A percentile compares a stretch with the other conserved stretches of the same genome.
Conservation (phyloP, 2,113 vertebrate species). For the Scalopus aquaticus region DNA sequence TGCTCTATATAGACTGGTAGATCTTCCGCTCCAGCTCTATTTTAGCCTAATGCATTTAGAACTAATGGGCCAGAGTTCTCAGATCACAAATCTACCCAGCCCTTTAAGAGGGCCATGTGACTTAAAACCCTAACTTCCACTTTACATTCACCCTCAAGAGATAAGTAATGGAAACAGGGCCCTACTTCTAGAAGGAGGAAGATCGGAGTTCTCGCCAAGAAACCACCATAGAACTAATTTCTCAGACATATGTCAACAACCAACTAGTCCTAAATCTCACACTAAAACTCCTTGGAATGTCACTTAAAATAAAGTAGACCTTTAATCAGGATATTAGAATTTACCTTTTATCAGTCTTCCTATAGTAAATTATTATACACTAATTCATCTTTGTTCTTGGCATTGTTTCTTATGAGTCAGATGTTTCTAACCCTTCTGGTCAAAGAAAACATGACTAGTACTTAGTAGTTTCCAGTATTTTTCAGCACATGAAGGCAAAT, state of each 20-base stretch:
- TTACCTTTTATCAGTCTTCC: neutral
- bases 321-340: neutral
- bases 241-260: neutral
- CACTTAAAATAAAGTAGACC: neutral
- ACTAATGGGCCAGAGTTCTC: neutral
- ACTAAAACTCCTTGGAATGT: neutral
- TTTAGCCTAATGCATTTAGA: neutral
- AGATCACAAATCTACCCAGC: neutral
- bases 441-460: constrained; percentile 1
- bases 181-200: neutral
- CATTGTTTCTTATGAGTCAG: neutral
- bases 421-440: neutral
- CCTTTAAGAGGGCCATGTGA: neutral
- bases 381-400: neutral
- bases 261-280: neutral
- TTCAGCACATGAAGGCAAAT: neutral
- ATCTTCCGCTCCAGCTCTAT: neutral
- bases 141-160: neutral
- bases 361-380: neutral
- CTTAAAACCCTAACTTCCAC: neutral
- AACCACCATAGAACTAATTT: neutral
- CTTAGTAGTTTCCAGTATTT: neutral
- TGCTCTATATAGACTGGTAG: neutral
- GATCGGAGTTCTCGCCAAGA: neutral
- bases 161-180: neutral